These are phyloP conservation scores for Gambusia affinis DNA, from an alignment of 2,113 vertebrate species.

Conservation along the genomic window DNA sequence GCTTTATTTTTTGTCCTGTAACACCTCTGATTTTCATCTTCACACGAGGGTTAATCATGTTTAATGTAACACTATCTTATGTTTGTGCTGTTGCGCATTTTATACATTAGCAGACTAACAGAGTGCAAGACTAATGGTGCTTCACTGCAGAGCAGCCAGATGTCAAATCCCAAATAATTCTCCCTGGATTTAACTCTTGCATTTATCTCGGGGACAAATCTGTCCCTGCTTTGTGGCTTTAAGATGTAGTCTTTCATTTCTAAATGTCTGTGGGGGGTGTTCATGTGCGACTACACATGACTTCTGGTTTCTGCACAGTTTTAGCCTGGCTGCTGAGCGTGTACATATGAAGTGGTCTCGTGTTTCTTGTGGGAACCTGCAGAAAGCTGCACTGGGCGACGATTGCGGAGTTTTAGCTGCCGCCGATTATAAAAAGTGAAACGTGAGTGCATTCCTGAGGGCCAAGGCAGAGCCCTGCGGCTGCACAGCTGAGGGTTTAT, in stretches of 20 bases:
- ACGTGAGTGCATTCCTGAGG: conserved; percentile 76
- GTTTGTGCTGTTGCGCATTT: conserved; percentile 48
- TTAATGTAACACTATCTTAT: conserved; percentile 37
- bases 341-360: conserved; percentile 40
- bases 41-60: conserved; percentile 36
- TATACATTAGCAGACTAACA: conserved; percentile 52
- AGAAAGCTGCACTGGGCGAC: conserved; percentile 46
- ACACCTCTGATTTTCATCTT: conserved; percentile 14
- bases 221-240: conserved; percentile 59
- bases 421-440: conserved; percentile 78
- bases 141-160: conserved; percentile 60
- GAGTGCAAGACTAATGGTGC: conserved; percentile 50
- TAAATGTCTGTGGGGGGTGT: conserved; percentile 44
- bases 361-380: conserved; percentile 71
- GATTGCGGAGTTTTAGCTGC: conserved; percentile 55
- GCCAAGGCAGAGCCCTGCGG: conserved; percentile 53
- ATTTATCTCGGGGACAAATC: conserved; percentile 70
- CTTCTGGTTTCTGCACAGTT: conserved; percentile 47
- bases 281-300: conserved; percentile 58
- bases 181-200: conserved; percentile 63
- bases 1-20: background rate
- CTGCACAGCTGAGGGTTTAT: conserved; percentile 72
- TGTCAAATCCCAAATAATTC: conserved; percentile 75
- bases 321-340: conserved; percentile 47
- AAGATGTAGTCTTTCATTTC: conserved; percentile 60